Base-by-base conservation (phyloP, 2,888 invertebrate genomes). In the Zele albiditarsus region DNA sequence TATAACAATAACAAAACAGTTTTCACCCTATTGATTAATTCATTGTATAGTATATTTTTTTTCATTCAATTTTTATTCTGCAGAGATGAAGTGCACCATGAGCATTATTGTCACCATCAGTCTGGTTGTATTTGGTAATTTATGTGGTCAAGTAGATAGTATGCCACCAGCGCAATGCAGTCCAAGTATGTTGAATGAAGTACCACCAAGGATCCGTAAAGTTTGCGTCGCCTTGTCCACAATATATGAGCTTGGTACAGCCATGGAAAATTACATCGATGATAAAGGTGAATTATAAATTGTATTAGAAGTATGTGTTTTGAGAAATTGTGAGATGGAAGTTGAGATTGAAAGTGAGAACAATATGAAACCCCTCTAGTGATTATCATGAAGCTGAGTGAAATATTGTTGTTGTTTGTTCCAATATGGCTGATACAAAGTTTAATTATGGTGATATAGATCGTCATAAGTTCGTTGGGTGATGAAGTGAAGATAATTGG, bases 141-240 rank as follows among this genome's bases (percentile, higher is more conserved):
- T 87, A 65, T 89, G 87, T 84, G 88, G 81, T 80, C 88, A 84
- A 83, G 86, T 80, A 77, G 84, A 80, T 75, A 88, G 90, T 0
- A 90, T 91, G 81, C 85, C 90, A 71, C 91, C 92, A 49, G 90
- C 91, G 2, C 92, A 92, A 78, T 93, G 93, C 89, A 91, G 90
- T 84, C 91, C 92, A 10, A 91, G 91, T 0, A 90, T 91, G 68
- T 81, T 92, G 1, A 92, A 93, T 76, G 92, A 93, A 82, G 91
- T 93, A 82, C 93, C 93, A 1, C 91, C 92, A 31, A 91, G 92
- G 82, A 91, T 93, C 65, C 91, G 93, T 80, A 90, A 90, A 81
- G 92, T 94, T 87, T 94, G 94, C 85, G 91, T 91, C 80, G 93
- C 93, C 6, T 91, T 94, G n/a, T 92, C 92, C 83, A 93, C 92